Evolutionary conservation across 2,888 invertebrate genomes (phyloP).

Genomic region (Scaptomyza cyrtandrae): DNA sequence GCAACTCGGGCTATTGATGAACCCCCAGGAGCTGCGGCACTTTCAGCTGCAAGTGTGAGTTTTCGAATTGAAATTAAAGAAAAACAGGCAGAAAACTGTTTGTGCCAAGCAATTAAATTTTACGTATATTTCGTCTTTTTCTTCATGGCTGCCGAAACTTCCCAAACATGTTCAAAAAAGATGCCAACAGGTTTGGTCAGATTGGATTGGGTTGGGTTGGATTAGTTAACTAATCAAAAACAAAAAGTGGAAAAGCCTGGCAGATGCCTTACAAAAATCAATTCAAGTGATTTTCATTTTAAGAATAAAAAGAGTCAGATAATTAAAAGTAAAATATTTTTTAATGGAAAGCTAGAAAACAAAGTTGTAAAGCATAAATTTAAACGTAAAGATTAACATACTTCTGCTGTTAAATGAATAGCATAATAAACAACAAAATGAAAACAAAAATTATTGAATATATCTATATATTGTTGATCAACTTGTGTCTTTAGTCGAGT

Average conservation of each 20-base stretch:
- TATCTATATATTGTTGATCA: too few species aligned
- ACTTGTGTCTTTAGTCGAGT: too few species aligned
- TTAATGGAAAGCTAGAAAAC: not conserved
- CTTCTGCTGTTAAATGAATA: not conserved
- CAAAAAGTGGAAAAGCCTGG: constrained; percentile 7
- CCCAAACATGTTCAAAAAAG: constrained; percentile 31
- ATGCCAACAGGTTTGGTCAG: constrained; percentile 50
- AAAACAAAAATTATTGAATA: too few species aligned
- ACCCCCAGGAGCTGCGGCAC: constrained; percentile 29
- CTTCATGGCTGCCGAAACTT: constrained; percentile 8
- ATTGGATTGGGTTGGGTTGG: constrained; percentile 6
- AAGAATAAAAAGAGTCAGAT: not conserved
- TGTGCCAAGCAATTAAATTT: constrained; percentile 68
- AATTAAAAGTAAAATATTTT: not conserved
- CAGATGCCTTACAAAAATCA: constrained; percentile 1
- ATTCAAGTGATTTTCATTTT: not conserved
- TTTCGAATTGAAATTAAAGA: constrained; percentile 71
- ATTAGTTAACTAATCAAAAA: constrained; percentile 9
- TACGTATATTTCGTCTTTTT: not conserved
- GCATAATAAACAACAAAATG: too few species aligned
- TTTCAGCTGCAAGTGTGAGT: constrained; percentile 20
- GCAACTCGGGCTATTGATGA: constrained; percentile 22
- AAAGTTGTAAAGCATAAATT: not conserved
- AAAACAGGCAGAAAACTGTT: constrained; percentile 66
- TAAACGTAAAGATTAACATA: not conserved